phyloP scores from a whole-genome alignment of 2,888 invertebrate genomes.

The Sesia bembeciformis region DNA sequence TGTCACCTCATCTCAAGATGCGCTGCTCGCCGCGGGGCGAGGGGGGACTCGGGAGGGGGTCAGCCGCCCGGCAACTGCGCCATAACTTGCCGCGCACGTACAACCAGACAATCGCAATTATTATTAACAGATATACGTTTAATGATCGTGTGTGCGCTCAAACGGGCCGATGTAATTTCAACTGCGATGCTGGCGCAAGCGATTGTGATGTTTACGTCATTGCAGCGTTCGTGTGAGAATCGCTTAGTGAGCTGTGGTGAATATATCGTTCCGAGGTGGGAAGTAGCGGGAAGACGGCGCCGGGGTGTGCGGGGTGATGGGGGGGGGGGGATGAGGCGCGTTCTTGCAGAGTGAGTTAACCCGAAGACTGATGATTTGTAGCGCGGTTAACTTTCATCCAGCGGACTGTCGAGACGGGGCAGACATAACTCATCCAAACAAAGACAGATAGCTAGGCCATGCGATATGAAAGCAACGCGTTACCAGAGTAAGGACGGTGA shows the following conservation, averaged over 20 bases:
- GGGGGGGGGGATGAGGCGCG: conserved; percentile 20
- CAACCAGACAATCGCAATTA: conserved; percentile 68
- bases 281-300: conserved; percentile 40
- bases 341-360: conserved; percentile 48
- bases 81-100: conserved; percentile 47
- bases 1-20: conserved; percentile 59
- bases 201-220: conserved; percentile 39
- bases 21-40: conserved; percentile 32
- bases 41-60: conserved; percentile 25
- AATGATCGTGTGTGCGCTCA: conserved; percentile 55
- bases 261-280: conserved; percentile 41
- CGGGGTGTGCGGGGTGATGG: conserved; percentile 11
- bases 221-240: conserved; percentile 38
- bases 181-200: conserved; percentile 24
- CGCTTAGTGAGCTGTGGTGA: conserved; percentile 22
- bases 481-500: not conserved
- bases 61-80: conserved; percentile 9
- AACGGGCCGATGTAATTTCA: conserved; percentile 33
- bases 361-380: conserved; percentile 51
- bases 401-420: conserved; percentile 34
- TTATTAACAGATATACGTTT: conserved; percentile 68
- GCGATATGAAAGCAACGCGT: conserved; percentile 22
- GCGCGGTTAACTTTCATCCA: conserved; percentile 54
- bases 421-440: conserved; percentile 46
- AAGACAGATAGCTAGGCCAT: conserved; percentile 29